Evolutionary conservation across 2,888 invertebrate species (phyloP), one percentile per base, ranked within the genome.

Genomic region (Drosophila diplacantha): DNA sequence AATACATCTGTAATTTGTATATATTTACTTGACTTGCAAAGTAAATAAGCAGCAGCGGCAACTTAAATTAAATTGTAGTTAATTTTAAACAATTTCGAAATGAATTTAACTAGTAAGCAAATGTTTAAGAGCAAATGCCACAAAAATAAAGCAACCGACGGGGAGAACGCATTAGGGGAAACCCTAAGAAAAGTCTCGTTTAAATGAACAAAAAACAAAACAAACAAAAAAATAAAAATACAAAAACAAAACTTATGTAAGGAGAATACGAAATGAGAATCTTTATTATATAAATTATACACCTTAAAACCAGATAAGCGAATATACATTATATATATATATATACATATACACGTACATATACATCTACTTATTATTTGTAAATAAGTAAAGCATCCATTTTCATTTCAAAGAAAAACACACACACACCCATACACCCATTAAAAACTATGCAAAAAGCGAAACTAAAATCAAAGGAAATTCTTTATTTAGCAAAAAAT

Each of bases 1-100:
- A 78, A 78, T 78, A 78, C 77, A 80, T 77, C 76, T 78, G 82
- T 78, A 78, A 78, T 80, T 77, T 78, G 78, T 78, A 78, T 76
- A 78, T 80, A 78, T 78, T 82, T 78, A 78, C 78, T 78, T 78
- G 74, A 76, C 64, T 82, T 76, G 74, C 78, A 79, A 82, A 78
- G 82, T 78, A 78, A 78, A 78, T 78, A 82, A 72, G 80, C 73
- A 61, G 61, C 52, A 52, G 65, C 66, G 61, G 69, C 73, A 75
- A 76, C 65, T 67, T 67, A 81, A 74, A 52, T 50, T 76, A 76
- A 81, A 78, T 76, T 74, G 82, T 78, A 78, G 78, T 78, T 78
- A 78, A 78, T 78, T 78, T 82, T 76, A 78, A 78, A 82, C 61
- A 78, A 78, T 82, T 78, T 78, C 74, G 52, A 72, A 57, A 56